Conservation (phyloP, 2,888 invertebrate genomes). For the Agrotis ipsilon region DNA sequence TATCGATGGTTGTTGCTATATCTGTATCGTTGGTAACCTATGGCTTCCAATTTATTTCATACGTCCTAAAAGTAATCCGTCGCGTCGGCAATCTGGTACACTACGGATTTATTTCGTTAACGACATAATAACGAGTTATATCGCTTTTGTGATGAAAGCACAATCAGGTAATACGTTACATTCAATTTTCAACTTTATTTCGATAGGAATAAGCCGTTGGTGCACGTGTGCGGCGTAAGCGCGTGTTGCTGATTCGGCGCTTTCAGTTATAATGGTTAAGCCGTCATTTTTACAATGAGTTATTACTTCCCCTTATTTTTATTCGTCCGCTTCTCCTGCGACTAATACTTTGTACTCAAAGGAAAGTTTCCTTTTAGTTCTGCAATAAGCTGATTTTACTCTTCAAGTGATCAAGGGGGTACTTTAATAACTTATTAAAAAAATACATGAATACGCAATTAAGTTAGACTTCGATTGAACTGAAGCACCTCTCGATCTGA, state of each 20-base stretch:
- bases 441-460: conserved; percentile 42
- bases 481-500: conserved; percentile 60
- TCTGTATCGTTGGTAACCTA: conserved; percentile 30
- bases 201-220: conserved; percentile 28
- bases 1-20: conserved; percentile 12
- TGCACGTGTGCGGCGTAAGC: conserved; percentile 18
- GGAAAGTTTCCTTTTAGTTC: conserved; percentile 27
- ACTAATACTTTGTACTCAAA: conserved; percentile 23
- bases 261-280: conserved; percentile 47
- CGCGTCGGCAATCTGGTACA: conserved; percentile 67
- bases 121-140: conserved; percentile 76
- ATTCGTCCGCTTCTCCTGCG: conserved; percentile 31
- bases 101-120: conserved; percentile 74
- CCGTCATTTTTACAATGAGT: conserved; percentile 62
- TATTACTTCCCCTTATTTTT: conserved; percentile 56
- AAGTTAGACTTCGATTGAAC: conserved; percentile 49
- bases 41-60: conserved; percentile 64
- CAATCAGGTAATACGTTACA: conserved; percentile 47
- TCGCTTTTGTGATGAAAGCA: conserved; percentile 68
- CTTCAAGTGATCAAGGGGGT: conserved; percentile 33
- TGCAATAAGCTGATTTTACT: conserved; percentile 15
- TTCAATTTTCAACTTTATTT: conserved; percentile 56
- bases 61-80: conserved; percentile 66
- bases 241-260: conserved; percentile 52
- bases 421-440: conserved; percentile 32